These are phyloP conservation scores for Acronicta psi DNA, from an alignment of 2,888 invertebrate genomes.

Conservation along the genomic window DNA sequence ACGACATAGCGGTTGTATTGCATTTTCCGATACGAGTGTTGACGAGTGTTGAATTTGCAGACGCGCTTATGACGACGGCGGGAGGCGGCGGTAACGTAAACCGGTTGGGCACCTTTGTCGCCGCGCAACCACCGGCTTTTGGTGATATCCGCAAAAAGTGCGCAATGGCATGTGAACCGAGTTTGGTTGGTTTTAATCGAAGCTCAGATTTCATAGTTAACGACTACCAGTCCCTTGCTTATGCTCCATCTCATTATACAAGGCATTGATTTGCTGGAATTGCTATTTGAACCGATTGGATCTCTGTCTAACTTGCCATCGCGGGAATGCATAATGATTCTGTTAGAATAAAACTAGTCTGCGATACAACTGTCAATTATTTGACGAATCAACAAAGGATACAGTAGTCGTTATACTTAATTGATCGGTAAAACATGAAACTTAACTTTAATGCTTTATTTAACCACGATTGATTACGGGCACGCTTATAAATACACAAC, in stretches of 20 bases:
- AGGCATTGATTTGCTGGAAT: constrained; percentile 76
- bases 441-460: constrained; percentile 1
- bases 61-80: constrained; percentile 81
- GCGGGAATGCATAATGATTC: constrained; percentile 52
- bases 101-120: constrained; percentile 86
- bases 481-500: constrained; percentile 5
- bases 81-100: constrained; percentile 81
- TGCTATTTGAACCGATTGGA: constrained; percentile 77
- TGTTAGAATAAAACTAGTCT: constrained; percentile 29
- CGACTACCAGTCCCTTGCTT: constrained; percentile 68
- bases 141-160: constrained; percentile 87
- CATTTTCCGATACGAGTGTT: constrained; percentile 77
- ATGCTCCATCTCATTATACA: constrained; percentile 74
- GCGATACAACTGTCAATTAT: background rate
- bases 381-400: too few relatives aligned
- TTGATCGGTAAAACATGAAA: background rate
- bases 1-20: constrained; percentile 70
- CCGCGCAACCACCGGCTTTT: constrained; percentile 80
- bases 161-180: constrained; percentile 78
- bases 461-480: constrained; percentile 4
- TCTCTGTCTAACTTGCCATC: constrained; percentile 69
- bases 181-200: constrained; percentile 78
- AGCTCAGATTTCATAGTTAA: constrained; percentile 69
- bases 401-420: background rate
- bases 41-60: constrained; percentile 86